phyloP scores from a whole-genome alignment of 1,140 invertebrate species.

The Leguminivora glycinivorella region DNA sequence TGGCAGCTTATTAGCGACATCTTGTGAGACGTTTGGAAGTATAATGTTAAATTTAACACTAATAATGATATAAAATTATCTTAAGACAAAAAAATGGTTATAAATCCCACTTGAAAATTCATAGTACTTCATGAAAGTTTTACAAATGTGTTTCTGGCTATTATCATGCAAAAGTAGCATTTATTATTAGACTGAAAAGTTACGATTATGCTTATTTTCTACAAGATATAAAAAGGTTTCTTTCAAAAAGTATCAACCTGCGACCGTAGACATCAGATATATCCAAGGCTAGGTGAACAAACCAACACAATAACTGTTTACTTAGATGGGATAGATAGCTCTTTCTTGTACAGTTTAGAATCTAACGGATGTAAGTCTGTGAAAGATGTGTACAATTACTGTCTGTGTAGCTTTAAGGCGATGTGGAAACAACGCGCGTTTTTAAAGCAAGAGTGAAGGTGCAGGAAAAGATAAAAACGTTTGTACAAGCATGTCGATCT shows the following conservation, averaged over 20 bases:
- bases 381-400: not conserved
- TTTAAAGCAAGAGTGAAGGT: not conserved
- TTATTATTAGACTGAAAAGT: too few relatives aligned
- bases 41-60: too few relatives aligned
- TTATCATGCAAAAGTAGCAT: too few relatives aligned
- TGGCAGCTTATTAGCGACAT: too few relatives aligned
- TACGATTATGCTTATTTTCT: not conserved
- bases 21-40: too few relatives aligned
- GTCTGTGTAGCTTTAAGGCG: not conserved
- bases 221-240: not conserved
- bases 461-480: not conserved
- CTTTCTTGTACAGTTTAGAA: not conserved
- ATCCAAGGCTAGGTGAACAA: not conserved
- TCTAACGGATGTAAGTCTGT: not conserved
- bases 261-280: not conserved
- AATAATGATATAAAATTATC: too few relatives aligned
- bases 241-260: not conserved
- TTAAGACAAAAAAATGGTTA: too few relatives aligned
- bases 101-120: too few relatives aligned
- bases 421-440: not conserved
- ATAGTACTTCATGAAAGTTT: too few relatives aligned
- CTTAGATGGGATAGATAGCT: slow-evolving; percentile 8
- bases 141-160: too few relatives aligned
- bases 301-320: slow-evolving; percentile 12
- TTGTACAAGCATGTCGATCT: too few relatives aligned